phyloP scores from a whole-genome alignment of 2,888 invertebrate genomes.

The Andrena bucephala region DNA sequence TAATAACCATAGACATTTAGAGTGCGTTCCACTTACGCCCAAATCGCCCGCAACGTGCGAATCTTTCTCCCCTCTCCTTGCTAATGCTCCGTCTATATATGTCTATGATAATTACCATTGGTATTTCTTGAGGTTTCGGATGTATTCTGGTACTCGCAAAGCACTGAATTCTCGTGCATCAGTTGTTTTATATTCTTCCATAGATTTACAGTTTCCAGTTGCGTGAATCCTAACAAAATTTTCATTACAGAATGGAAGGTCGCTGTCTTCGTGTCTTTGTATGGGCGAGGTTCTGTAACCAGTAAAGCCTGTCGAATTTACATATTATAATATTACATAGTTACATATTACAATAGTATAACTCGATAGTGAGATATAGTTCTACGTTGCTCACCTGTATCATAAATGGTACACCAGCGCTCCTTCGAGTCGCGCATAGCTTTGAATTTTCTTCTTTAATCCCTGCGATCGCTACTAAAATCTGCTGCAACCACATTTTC shows the following conservation, averaged over 20 bases:
- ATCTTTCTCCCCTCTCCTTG: too few relatives aligned
- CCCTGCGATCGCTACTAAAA: conserved; percentile 87
- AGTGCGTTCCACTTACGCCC: too few relatives aligned
- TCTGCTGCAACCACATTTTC: conserved; percentile 88
- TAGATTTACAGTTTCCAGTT: conserved; percentile 67
- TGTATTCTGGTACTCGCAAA: conserved; percentile 66
- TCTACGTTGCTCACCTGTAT: conserved; percentile 88
- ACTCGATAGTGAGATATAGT: neutral
- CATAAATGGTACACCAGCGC: conserved; percentile 97
- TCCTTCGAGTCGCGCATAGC: conserved; percentile 93
- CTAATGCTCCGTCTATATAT: too few relatives aligned
- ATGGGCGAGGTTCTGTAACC: conserved; percentile 90
- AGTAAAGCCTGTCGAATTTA: conserved; percentile 89
- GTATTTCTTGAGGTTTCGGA: conserved; percentile 58
- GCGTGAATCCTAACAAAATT: conserved; percentile 78
- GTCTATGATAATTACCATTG: neutral
- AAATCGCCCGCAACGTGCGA: too few relatives aligned
- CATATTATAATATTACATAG: neutral
- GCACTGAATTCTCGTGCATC: conserved; percentile 74
- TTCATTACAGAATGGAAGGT: conserved; percentile 80
- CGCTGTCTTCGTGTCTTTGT: conserved; percentile 85
- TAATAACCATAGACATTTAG: neutral
- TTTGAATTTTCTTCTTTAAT: conserved; percentile 85
- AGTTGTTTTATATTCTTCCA: conserved; percentile 65
- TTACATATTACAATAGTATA: neutral